A percentile compares a stretch with the other conserved stretches of the same genome.
phyloP scores from a whole-genome alignment of 2,888 invertebrate species.

The Dimorphilus gyrociliatus region DNA sequence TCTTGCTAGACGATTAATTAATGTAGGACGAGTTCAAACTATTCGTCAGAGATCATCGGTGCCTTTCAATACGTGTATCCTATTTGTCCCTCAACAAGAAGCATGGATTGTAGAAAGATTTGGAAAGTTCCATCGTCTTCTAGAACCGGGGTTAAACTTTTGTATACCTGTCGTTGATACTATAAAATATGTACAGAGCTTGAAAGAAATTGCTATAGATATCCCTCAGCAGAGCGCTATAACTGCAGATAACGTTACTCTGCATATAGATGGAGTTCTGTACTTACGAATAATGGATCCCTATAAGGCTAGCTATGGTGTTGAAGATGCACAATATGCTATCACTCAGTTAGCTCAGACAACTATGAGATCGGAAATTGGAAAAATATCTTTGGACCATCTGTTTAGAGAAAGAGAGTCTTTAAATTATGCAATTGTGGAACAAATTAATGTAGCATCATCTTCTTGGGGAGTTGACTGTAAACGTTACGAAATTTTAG shows the following conservation, averaged over 20 bases:
- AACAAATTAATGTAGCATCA: slow-evolving; percentile 90
- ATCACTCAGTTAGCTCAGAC: slow-evolving; percentile 97
- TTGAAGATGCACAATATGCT: slow-evolving; percentile 97
- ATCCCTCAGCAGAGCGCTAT: slow-evolving; percentile 97
- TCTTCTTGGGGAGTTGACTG: slow-evolving; percentile 96
- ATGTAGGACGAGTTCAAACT: too few relatives aligned
- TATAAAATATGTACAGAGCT: slow-evolving; percentile 89
- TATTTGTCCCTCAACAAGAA: slow-evolving; percentile 99
- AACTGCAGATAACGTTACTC: slow-evolving; percentile 89
- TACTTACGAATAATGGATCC: slow-evolving; percentile 84
- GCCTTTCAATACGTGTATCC: slow-evolving; percentile 64
- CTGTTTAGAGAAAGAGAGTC: slow-evolving; percentile 91
- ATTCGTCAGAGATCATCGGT: slow-evolving; percentile 14
- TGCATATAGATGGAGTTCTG: slow-evolving; percentile 89
- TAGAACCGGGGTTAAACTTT: slow-evolving; percentile 86
- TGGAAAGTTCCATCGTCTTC: slow-evolving; percentile 83
- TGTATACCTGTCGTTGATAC: slow-evolving; percentile 75
- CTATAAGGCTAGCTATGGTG: slow-evolving; percentile 87
- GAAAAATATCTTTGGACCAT: slow-evolving; percentile 88
- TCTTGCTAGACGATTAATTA: too few relatives aligned
- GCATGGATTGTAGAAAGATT: slow-evolving; percentile 75
- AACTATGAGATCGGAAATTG: slow-evolving; percentile 96
- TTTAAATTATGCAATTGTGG: slow-evolving; percentile 82
- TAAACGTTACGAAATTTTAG: slow-evolving; percentile 80
- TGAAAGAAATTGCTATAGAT: slow-evolving; percentile 98